phyloP scores from a whole-genome alignment of 2,888 invertebrate genomes.

The Meganola albula region DNA sequence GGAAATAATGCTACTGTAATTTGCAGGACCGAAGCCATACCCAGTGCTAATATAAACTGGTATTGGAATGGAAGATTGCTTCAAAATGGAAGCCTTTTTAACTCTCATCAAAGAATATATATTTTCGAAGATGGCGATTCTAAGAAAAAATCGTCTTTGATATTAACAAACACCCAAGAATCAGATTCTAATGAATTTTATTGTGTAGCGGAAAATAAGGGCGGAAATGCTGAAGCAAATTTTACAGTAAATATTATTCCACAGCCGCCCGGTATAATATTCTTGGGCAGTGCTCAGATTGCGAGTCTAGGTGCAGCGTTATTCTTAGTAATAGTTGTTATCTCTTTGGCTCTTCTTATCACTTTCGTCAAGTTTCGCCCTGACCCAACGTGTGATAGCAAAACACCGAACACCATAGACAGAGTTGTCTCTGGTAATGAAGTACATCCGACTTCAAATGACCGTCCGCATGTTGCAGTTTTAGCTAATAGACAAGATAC shows the following conservation, averaged over 20 bases:
- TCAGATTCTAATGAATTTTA: constrained; percentile 90
- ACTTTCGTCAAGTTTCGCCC: constrained; percentile 85
- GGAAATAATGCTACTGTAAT: constrained; percentile 91
- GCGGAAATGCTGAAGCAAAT: constrained; percentile 91
- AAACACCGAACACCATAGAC: constrained; percentile 85
- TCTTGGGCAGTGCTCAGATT: constrained; percentile 89
- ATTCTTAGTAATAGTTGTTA: constrained; percentile 86
- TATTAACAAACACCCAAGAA: constrained; percentile 89
- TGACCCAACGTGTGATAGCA: constrained; percentile 85
- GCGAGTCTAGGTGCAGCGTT: constrained; percentile 90
- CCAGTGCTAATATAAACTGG: constrained; percentile 90
- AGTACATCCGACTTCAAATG: constrained; percentile 65
- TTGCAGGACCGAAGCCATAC: constrained; percentile 89
- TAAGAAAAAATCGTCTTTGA: constrained; percentile 85
- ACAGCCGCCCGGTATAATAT: constrained; percentile 87
- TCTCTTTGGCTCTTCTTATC: constrained; percentile 83
- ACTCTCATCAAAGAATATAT: constrained; percentile 85
- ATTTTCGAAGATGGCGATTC: constrained; percentile 87
- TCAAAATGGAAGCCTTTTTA: constrained; percentile 86
- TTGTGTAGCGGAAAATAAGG: constrained; percentile 93
- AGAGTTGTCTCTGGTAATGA: constrained; percentile 81
- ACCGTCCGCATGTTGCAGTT: constrained; percentile 76
- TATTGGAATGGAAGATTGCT: constrained; percentile 89
- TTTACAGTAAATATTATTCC: constrained; percentile 90
- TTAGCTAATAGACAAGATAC: constrained; percentile 74